Conservation (phyloP, 2,888 invertebrate genomes). For the Calephelis perditalis region DNA sequence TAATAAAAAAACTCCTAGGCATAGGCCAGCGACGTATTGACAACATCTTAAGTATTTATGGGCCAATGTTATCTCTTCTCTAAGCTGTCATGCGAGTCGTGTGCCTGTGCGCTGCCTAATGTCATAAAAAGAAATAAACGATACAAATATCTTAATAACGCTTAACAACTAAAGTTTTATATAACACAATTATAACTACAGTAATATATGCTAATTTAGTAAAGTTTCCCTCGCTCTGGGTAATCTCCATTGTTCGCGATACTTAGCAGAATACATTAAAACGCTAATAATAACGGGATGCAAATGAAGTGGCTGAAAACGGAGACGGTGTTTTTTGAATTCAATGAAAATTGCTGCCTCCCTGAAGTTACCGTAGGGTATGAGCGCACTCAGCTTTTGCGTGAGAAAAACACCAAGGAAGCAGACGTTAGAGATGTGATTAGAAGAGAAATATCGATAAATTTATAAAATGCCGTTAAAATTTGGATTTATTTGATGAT, state of each 20-base stretch:
- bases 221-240: slow-evolving; percentile 1
- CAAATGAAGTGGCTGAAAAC: slow-evolving; percentile 12
- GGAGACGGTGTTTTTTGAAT: slow-evolving; percentile 14
- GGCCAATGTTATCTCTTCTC: no score
- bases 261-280: slow-evolving; percentile 12
- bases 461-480: not conserved
- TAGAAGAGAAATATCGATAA: not conserved
- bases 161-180: no score
- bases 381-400: slow-evolving; percentile 21
- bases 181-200: not conserved
- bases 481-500: no score
- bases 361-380: slow-evolving; percentile 16
- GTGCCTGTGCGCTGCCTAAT: no score
- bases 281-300: slow-evolving; percentile 11
- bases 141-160: no score
- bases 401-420: slow-evolving; percentile 24
- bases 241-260: slow-evolving; percentile 8
- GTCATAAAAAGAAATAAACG: no score
- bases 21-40: no score
- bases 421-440: slow-evolving; percentile 8
- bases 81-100: no score
- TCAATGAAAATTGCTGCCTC: slow-evolving; percentile 15
- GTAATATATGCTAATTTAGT: slow-evolving; percentile 9
- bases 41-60: no score
- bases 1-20: no score